Evolutionary conservation across 2,113 vertebrate species (phyloP), one percentile per base, ranked within the genome.

Genomic region (Morone chrysops): DNA sequence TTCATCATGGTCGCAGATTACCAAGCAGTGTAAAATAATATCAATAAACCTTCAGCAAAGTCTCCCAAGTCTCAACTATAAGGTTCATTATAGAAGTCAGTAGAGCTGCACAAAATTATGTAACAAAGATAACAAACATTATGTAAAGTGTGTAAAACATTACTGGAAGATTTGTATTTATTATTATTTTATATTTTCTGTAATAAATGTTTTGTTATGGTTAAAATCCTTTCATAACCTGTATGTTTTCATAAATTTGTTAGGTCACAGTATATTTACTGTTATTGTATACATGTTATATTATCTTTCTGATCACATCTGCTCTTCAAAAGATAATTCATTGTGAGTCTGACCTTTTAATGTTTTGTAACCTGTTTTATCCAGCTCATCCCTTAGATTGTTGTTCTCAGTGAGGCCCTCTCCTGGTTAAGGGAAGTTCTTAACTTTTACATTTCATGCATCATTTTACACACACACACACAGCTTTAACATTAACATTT

Each of bases 361-460:
- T 60, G 20, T 57, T 77, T 66, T 10, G 12, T 36, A n/a, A 59
- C 22, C 16, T 57, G 8, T 53, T 18, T 17, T 40, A 4, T 41
- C 20, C 45, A 10, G 11, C 4, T 22, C 59, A 22, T 22, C n/a
- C 6, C 38, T 18, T 8, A 25, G 13, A 20, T 57, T 41, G 8
- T n/a, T 40, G 8, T 53, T 51, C 74, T 45, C 75, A 54, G 47
- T 60, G 70, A 70, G 65, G 75, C 75, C 80, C 75, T 80, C 75
- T 83, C 17, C 71, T 87, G 80, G 80, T 38, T 45, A 74, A 47
- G 71, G 17, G 16, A 36, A 17, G 43, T 17, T 65, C 18, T 41
- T 65, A 17, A 12, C 18, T 22, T 36, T 56, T 54, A 20, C 22
- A 6, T 9, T 66, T 45, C 18, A 5, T 66, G 62, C 1, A 2